Evolutionary conservation across 2,888 invertebrate species (phyloP), one percentile per base, ranked within the genome.

Genomic region (Sminthurinus aureus): DNA sequence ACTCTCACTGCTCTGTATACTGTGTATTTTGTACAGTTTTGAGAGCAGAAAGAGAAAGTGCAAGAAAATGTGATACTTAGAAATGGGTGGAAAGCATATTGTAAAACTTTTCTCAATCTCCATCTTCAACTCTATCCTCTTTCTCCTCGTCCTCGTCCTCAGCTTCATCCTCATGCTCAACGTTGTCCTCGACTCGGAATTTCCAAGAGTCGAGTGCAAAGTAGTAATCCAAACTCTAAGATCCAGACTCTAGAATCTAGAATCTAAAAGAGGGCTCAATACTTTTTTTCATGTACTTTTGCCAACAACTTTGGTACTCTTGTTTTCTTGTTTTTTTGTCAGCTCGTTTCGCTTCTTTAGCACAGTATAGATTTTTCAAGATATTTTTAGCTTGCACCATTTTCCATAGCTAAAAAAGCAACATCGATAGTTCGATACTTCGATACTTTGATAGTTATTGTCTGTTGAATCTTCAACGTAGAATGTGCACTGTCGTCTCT

Each of bases 101-200:
- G 71, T 24, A 71, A 71, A 71, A 71, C 18, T 71, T 52, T 77
- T 38, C 38, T 38, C 38, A 6, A n/a, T 20, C 58, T 77, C 20
- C n/a, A n/a, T n/a, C n/a, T n/a, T n/a, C n/a, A 22, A 51, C n/a
- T n/a, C n/a, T n/a, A n/a, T n/a, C n/a, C n/a, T n/a, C 52, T 76
- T 76, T 76, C 76, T 52, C 58, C 58, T 77, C 20, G 51, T 52
- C 51, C 18, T 51, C 38, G 38, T 38, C 38, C 6, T 6, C 38
- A 38, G 1, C 38, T 38, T 6, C 1, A 38, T 38, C 38, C 38
- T 38, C 38, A 38, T 38, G n/a, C 38, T 38, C 38, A 38, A 4
- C 38, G 1, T 38, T 6, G 6, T 38, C 38, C 38, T 38, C 38
- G 38, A 38, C 38, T 1, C 1, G 38, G 6, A 38, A 38, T 6